Percentiles rank a stretch among this genome's conserved stretches.
These are phyloP conservation scores for Mimachlamys varia DNA, from an alignment of 2,888 invertebrate genomes.

Conservation along the genomic window DNA sequence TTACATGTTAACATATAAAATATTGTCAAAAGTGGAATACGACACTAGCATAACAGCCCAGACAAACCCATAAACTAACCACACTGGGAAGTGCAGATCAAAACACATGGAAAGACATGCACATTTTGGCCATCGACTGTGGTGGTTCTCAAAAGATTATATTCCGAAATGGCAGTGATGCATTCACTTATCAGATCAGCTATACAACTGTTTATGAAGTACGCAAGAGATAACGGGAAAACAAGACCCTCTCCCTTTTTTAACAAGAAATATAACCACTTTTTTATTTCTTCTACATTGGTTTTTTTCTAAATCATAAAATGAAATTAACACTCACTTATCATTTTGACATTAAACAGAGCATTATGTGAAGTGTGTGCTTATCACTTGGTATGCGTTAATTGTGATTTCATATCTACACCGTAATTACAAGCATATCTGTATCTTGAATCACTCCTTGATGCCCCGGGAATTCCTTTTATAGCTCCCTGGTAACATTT, in stretches of 20 bases:
- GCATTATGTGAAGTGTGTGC: background rate
- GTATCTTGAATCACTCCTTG: too few relatives aligned
- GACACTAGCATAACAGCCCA: background rate
- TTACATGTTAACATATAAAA: background rate
- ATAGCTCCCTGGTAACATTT: too few relatives aligned
- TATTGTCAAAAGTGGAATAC: background rate
- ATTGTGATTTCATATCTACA: too few relatives aligned
- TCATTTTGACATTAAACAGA: background rate
- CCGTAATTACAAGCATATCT: too few relatives aligned
- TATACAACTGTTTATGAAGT: background rate
- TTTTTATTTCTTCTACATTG: background rate
- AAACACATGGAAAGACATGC: background rate
- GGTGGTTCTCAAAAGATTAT: slow-evolving; percentile 6
- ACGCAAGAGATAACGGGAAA: background rate
- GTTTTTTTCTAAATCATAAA: background rate
- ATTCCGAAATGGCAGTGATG: slow-evolving; percentile 5
- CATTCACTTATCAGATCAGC: background rate
- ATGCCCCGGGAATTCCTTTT: too few relatives aligned
- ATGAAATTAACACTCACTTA: background rate
- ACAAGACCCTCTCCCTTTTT: background rate
- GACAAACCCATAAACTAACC: background rate
- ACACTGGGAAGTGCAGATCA: background rate
- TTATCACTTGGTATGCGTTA: background rate
- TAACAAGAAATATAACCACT: background rate
- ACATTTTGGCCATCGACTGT: background rate